Evolutionary conservation across 2,888 invertebrate species (phyloP), one percentile per base, ranked within the genome.

Genomic region (Nomada ferruginata): DNA sequence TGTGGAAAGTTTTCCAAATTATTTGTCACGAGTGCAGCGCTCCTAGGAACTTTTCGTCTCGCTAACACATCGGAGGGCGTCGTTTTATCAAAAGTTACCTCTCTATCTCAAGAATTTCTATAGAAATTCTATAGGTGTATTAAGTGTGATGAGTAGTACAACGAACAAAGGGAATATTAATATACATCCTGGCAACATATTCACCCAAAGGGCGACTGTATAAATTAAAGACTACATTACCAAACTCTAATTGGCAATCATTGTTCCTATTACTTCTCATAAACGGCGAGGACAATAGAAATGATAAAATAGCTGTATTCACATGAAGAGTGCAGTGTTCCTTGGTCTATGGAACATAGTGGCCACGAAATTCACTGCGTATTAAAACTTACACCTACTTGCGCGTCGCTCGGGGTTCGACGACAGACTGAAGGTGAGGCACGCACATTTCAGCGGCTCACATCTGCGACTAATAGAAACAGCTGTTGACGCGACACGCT

Each of bases 1-100:
- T 29, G 44, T 69, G 52, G 69, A 69, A 53, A 52, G 69, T 69
- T 23, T 20, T 10, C 47, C 18, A 61, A 75, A 60, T 68, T 75
- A 69, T 69, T 69, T 61, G 52, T 60, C 52, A 42, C 26, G 52
- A 2, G 29, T 10, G n/a, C 4, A n/a, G 26, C 13, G 23, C 23
- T 59, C 26, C 13, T 15, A 11, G 9, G 15, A 15, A n/a, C n/a
- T 59, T 70, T 36, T 18, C 29, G 64, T 11, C n/a, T 15, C 13
- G 7, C 18, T 26, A 20, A 42, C 52, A 53, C 13, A 23, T 42
- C 47, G 44, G 36, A 66, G 57, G 23, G 29, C 5, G n/a, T 7
- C 10, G 18, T 15, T 63, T 20, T 64, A n/a, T 44, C 42, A 26
- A n/a, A 63, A 63, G 42, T 71, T 71, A 23, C 18, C 20, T 18